Conservation (phyloP, 2,888 invertebrate species). For the Drosophila mulleri region DNA sequence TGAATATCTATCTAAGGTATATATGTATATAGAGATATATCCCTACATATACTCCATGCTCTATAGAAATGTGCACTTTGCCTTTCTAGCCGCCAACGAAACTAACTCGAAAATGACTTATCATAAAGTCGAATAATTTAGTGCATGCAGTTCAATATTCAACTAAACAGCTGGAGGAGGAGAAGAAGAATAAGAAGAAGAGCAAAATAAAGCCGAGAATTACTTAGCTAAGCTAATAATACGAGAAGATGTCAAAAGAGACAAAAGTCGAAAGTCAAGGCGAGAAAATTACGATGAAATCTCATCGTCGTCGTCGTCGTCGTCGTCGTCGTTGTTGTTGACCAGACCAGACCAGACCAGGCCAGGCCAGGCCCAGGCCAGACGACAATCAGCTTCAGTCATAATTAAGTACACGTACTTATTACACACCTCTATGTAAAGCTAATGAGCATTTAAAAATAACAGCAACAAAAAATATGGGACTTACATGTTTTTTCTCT, state of each 20-base stretch:
- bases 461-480: conserved; percentile 8
- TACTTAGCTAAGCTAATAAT: conserved; percentile 55
- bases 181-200: not conserved
- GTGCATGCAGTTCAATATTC: conserved; percentile 62
- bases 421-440: conserved; percentile 26
- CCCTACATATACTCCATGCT: not conserved
- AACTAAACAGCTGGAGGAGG: not conserved
- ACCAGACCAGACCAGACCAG: conserved; percentile 28
- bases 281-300: conserved; percentile 37
- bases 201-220: conserved; percentile 25
- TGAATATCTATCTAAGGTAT: not conserved
- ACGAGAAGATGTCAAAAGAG: conserved; percentile 74
- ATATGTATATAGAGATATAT: not conserved
- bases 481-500: conserved; percentile 54
- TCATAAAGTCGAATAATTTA: conserved; percentile 63
- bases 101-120: conserved; percentile 9
- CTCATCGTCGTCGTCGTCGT: conserved; percentile 15
- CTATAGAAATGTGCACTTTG: conserved; percentile 9
- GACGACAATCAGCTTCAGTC: conserved; percentile 26
- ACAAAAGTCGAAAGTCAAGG: conserved; percentile 73
- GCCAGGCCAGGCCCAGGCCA: not conserved
- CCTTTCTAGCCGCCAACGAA: conserved; percentile 4
- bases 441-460: conserved; percentile 37
- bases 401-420: conserved; percentile 38
- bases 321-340: conserved; percentile 24